These are phyloP conservation scores for Parthenolecanium corni DNA, from an alignment of 2,888 invertebrate genomes.

Conservation along the genomic window DNA sequence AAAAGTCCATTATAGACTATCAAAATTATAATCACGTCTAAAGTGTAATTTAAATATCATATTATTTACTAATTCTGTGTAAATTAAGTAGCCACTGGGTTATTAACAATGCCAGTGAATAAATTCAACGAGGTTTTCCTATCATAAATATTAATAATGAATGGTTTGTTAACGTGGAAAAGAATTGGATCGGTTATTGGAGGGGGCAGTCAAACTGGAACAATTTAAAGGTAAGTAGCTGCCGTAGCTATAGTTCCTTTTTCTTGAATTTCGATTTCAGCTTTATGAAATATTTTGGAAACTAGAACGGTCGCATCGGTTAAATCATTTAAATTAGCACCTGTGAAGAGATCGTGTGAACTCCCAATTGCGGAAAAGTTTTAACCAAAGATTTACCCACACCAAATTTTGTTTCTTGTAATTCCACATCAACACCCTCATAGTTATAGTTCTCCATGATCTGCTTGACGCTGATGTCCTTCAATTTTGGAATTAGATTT, in stretches of 20 bases:
- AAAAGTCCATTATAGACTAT: no score
- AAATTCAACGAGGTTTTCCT: conserved; percentile 39
- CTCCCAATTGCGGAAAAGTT: background rate
- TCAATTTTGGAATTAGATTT: no score
- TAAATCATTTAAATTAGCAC: conserved; percentile 41
- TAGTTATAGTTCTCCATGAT: no score
- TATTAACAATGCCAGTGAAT: conserved; percentile 39
- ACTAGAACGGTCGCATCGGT: conserved; percentile 29
- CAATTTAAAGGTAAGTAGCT: conserved; percentile 38
- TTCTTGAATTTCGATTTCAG: conserved; percentile 41
- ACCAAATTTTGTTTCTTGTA: conserved; percentile 42
- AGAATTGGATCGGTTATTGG: conserved; percentile 38
- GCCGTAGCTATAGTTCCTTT: conserved; percentile 44
- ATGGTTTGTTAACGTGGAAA: conserved; percentile 41
- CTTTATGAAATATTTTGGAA: conserved; percentile 42
- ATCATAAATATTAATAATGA: conserved; percentile 42
- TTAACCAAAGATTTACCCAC: conserved; percentile 51
- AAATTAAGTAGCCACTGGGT: no score
- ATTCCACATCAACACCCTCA: no score
- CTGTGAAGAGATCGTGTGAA: no score
- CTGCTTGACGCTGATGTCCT: no score
- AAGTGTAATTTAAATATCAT: no score
- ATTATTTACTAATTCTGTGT: no score
- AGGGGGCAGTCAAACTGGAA: conserved; percentile 37
- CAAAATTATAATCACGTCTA: no score